Base-by-base conservation (phyloP, 2,797 vertebrate species). In the Sebastes flavidus region DNA sequence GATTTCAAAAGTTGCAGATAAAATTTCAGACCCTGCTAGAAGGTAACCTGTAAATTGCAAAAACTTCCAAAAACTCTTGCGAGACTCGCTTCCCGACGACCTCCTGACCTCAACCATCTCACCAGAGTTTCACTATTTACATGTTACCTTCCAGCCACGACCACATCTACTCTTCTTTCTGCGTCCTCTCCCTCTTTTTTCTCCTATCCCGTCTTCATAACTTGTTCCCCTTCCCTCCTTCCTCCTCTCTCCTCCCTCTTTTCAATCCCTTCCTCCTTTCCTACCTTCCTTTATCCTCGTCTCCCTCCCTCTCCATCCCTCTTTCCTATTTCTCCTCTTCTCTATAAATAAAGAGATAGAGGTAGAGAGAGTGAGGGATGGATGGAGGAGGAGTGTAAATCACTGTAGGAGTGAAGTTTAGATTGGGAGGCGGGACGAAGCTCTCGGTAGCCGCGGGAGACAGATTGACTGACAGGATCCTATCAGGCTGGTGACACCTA, bases 381-480 rank as follows among this genome's bases (percentile, higher is more conserved):
- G 6, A 29, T 38, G 22, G 3, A 38, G 65, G 16, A n/a, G 60
- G 25, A 34, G 60, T 8, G 59, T 82, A 36, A 67, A 84, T 84
- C 25, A 75, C 4, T 5, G 20, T 30, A 70, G 69, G 65, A 68
- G 61, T 73, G 74, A 58, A n/a, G 77, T 78, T 83, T 63, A 81
- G 75, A 87, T 82, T 73, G 52, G 75, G 60, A 76, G 80, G 82
- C 12, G 72, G 77, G 82, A 54, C 11, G 2, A 60, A 61, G 56
- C 55, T 20, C 36, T 72, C 1, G 2, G 62, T 83, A 2, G 24
- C 72, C 25, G 6, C 1, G 52, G 72, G 80, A 74, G 71, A 79
- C 67, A 9, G 32, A 49, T 22, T 86, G 83, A 88, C 76, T 85
- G 89, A 88, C 84, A 29, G 84, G 42, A 77, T 72, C 73, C 82